Evolutionary conservation across 2,888 invertebrate species (phyloP).

Genomic region (Drosophila cognata): DNA sequence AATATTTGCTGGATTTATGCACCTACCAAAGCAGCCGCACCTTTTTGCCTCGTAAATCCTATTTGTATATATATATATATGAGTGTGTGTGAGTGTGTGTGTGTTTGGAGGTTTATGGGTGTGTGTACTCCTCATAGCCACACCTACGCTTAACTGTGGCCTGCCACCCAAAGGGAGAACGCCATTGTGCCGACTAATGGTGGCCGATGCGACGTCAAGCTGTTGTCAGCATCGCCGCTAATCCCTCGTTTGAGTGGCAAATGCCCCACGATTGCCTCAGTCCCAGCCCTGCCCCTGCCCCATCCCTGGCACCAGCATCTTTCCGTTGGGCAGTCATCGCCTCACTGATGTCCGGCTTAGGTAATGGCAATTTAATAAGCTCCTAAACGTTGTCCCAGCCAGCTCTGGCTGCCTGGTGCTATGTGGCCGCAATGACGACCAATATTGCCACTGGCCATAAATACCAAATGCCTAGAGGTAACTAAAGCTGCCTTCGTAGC

Average conservation of each 20-base stretch:
- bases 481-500: not conserved
- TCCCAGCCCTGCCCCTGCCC: not conserved
- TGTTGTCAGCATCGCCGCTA: constrained; percentile 80
- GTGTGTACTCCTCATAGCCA: not conserved
- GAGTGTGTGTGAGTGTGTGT: constrained; percentile 6
- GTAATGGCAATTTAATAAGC: constrained; percentile 81
- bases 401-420: constrained; percentile 7
- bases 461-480: constrained; percentile 13
- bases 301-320: not conserved
- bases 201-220: constrained; percentile 66
- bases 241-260: constrained; percentile 80
- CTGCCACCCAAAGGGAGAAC: constrained; percentile 1
- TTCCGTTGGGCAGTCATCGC: constrained; percentile 17
- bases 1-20: constrained; percentile 71
- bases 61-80: constrained; percentile 13
- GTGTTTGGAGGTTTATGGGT: not conserved
- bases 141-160: not conserved
- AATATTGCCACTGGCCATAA: constrained; percentile 23
- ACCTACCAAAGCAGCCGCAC: constrained; percentile 12
- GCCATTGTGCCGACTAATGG: constrained; percentile 26
- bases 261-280: constrained; percentile 58
- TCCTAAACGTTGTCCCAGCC: constrained; percentile 56
- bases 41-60: constrained; percentile 46
- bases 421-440: constrained; percentile 9
- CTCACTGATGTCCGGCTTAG: constrained; percentile 72